phyloP scores from a whole-genome alignment of 2,113 vertebrate genomes.

The Sorex fumeus region DNA sequence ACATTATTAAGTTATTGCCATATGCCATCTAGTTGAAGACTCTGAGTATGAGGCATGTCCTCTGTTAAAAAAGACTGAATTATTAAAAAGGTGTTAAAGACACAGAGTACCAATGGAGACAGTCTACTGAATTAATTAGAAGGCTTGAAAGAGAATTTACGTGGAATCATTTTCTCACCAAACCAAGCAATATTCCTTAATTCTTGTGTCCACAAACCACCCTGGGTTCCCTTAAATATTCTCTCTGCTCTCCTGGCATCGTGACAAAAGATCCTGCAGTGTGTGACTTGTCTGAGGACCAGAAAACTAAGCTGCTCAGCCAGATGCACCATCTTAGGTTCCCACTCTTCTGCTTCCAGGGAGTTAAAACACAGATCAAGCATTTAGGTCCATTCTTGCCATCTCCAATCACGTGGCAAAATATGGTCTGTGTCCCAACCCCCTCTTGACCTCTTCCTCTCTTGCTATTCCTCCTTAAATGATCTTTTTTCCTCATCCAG shows the following conservation, averaged over 20 bases:
- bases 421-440: background rate
- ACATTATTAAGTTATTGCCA: slow-evolving; percentile 36
- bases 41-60: background rate
- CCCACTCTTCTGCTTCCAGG: background rate
- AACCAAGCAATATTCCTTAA: slow-evolving; percentile 37
- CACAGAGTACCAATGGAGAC: background rate
- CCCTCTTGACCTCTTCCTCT: background rate
- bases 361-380: background rate
- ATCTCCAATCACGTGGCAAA: background rate
- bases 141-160: slow-evolving; percentile 63
- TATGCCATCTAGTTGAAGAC: background rate
- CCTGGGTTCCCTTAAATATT: slow-evolving; percentile 15
- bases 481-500: background rate
- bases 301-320: background rate
- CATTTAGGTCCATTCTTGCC: background rate
- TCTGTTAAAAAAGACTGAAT: slow-evolving; percentile 18
- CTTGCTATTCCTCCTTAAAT: background rate
- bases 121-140: slow-evolving; percentile 61
- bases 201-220: background rate
- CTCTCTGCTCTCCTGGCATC: background rate
- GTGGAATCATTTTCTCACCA: slow-evolving; percentile 47
- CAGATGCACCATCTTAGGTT: background rate
- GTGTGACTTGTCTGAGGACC: background rate
- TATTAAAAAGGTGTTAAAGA: slow-evolving; percentile 61
- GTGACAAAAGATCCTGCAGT: background rate